Evolutionary conservation across 2,888 invertebrate species (phyloP).

Genomic region (Tryphoninae sp.): DNA sequence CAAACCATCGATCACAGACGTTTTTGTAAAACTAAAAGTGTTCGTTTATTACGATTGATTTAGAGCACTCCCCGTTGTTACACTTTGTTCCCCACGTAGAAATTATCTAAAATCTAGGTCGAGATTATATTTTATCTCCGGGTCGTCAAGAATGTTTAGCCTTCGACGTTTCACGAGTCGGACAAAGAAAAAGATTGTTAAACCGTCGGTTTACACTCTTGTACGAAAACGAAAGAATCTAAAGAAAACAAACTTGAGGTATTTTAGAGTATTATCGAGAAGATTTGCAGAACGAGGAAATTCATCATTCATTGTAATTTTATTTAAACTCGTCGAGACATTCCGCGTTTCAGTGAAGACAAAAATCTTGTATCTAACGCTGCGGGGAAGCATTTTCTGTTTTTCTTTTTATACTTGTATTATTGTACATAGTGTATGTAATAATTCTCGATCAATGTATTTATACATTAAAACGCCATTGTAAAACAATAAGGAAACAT

Average conservation of each 20-base stretch:
- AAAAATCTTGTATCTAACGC: background rate
- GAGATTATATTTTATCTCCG: conserved; percentile 6
- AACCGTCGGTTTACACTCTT: background rate
- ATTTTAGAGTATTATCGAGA: conserved; percentile 21
- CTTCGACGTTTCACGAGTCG: background rate
- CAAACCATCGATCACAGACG: no score
- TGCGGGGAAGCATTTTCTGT: background rate
- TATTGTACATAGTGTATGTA: conserved; percentile 61
- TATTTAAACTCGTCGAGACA: no score
- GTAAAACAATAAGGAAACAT: conserved; percentile 19
- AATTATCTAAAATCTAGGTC: no score
- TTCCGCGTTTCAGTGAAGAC: no score
- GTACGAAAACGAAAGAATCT: background rate
- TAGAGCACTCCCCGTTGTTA: no score
- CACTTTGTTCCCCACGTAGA: no score
- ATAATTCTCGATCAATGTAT: conserved; percentile 47
- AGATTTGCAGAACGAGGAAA: conserved; percentile 12
- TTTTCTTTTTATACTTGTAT: conserved; percentile 9
- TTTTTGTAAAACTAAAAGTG: no score
- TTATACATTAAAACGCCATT: conserved; percentile 49
- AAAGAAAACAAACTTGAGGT: background rate
- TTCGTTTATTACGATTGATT: no score
- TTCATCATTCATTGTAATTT: conserved; percentile 23
- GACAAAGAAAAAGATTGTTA: conserved; percentile 1
- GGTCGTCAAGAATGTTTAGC: background rate